Evolutionary conservation across 2,888 invertebrate species (phyloP), one percentile per base, ranked within the genome.

Genomic region (Netelia melanura): DNA sequence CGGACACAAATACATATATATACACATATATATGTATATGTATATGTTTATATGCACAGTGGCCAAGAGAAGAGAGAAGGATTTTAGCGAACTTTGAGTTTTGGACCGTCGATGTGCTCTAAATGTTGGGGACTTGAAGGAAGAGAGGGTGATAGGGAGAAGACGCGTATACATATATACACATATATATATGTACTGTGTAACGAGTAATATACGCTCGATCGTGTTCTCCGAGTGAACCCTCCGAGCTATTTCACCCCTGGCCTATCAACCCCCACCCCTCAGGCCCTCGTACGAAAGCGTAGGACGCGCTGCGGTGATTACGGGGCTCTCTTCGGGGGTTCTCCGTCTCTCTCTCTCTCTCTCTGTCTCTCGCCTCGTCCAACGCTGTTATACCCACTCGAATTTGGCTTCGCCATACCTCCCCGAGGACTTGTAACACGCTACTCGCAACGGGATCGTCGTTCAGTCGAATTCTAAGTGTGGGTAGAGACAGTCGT

Each of bases 291-390:
- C 64, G 62, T 23, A 38, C 72, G 43, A 48, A 76, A 84, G 79
- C 68, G 80, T 23, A 84, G 54, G 71, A 76, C 71, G 52, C 75
- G 85, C 85, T 71, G 75, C 79, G 85, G 82, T 85, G 85, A 82
- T 85, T 82, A 85, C 82, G 21, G 85, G 54, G 74, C 84, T 77
- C 72, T 38, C 38, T 38, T 38, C 6, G 38, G 38, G 38, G 38
- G 62, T 62, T 43, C 14, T 44, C 25, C 58, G 8, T 10, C 23
- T 25, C 8, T 23, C 48, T 44, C 25, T 79, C 83, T 68, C 74
- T 43, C 67, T 72, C 48, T 74, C 83, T 68, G 67, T 43, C 67
- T 72, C 48, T 74, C 74, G 71, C 61, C 84, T 70, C 74, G 58
- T 81, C 64, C 74, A 75, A 58, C 71, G 62, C 67, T 74, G 70